Base-by-base conservation (phyloP, 2,113 vertebrate species). In the Aspiorhynchus laticeps region DNA sequence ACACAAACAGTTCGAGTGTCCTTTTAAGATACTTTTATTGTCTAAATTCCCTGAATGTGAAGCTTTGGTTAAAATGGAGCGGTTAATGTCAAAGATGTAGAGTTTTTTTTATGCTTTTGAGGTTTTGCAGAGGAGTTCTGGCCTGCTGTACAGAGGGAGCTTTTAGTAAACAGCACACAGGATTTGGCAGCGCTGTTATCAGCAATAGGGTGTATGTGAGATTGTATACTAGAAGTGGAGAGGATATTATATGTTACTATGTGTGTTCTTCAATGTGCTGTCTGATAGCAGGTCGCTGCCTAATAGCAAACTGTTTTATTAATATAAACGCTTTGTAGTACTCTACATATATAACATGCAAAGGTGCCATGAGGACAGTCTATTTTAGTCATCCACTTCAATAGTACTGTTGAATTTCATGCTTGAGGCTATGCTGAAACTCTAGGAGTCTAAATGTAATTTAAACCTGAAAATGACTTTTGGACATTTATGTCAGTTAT, bases 1-100 rank as follows among this genome's bases (percentile, higher is more conserved):
- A 93, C 85, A 38, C 94, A 95, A 95, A 95, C 95, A 93, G 48
- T 90, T 86, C 84, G 89, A 93, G 92, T 88, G 92, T 93, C 91
- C 93, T 94, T 95, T 94, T 93, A 94, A 92, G 89, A 87, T 73
- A 86, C 92, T 93, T 95, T 95, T 95, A 94, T 94, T 94, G 95
- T 93, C 94, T 93, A 94, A 93, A 92, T 94, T 94, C 91, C 93
- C 89, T 93, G 88, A 91, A 93, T 91, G 87, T 92, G 91, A 91
- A 93, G 90, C 91, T 91, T 91, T 89, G 85, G 85, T 86, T 89
- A 85, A 90, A 88, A 85, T 59, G 83, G 90, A 85, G 86, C 84
- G 85, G 74, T 86, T 88, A 79, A 88, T 88, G 85, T 80, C 63
- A 84, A 53, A 74, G n/a, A 53, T 51, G 59, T 36, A 24, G 43